Conservation (phyloP, 2,888 invertebrate genomes). For the Apotomis turbidana region DNA sequence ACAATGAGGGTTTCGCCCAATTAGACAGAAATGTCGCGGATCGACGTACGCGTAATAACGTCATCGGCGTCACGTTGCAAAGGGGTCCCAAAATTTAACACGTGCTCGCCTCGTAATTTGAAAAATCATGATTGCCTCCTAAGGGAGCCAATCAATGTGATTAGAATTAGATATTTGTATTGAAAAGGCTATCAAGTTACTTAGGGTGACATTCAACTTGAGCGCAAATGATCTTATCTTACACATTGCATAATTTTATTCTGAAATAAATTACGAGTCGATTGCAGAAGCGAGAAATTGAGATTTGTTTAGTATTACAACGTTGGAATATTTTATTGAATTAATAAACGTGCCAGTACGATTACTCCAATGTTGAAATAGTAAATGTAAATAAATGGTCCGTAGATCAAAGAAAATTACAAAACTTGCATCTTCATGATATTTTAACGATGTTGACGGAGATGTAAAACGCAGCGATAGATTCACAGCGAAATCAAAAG, state of each 20-base stretch:
- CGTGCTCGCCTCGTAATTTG: slow-evolving; percentile 78
- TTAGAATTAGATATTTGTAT: slow-evolving; percentile 82
- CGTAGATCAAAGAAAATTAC: slow-evolving; percentile 34
- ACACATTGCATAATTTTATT: slow-evolving; percentile 11
- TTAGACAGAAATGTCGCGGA: slow-evolving; percentile 46
- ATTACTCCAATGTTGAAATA: slow-evolving; percentile 7
- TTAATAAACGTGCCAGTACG: slow-evolving; percentile 22
- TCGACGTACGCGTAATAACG: slow-evolving; percentile 54
- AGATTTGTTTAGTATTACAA: not conserved
- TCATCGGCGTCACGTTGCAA: slow-evolving; percentile 70
- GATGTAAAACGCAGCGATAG: slow-evolving; percentile 22
- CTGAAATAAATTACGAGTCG: not conserved
- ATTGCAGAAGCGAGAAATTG: not conserved
- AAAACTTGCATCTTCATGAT: slow-evolving; percentile 32
- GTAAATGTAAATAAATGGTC: slow-evolving; percentile 13
- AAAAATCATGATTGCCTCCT: slow-evolving; percentile 82
- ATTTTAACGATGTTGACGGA: slow-evolving; percentile 39
- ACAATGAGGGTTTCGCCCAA: slow-evolving; percentile 23
- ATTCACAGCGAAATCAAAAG: slow-evolving; percentile 27
- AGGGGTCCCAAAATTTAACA: slow-evolving; percentile 77
- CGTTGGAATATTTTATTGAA: slow-evolving; percentile 4
- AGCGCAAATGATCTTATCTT: slow-evolving; percentile 33
- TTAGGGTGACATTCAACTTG: slow-evolving; percentile 59
- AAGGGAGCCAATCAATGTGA: slow-evolving; percentile 80
- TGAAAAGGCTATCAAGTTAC: slow-evolving; percentile 77